Base-by-base conservation (phyloP, 2,888 invertebrate genomes). In the Calephelis perditalis region DNA sequence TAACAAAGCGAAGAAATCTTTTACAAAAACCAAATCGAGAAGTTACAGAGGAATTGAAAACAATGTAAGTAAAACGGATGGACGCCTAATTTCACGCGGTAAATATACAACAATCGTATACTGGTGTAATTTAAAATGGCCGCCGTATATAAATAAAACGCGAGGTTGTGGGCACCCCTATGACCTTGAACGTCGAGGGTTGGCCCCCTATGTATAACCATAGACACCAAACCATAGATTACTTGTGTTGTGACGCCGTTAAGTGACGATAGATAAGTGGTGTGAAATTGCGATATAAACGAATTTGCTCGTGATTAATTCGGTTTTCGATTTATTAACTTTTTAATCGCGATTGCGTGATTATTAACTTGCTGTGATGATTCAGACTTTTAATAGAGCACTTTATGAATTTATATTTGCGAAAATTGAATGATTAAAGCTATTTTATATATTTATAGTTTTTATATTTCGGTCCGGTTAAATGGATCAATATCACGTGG, bases 121-220 rank as follows among this genome's bases (percentile, higher is more conserved):
- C 58, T 62, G 61, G 65, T 68, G 68, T 70, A 69, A 68, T 70
- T 69, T 68, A 69, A 70, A 72, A 68, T 68, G 68, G 68, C 65
- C 56, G 64, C 64, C 58, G 56, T 61, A 69, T 69, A 70, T 70
- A 73, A 74, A 75, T 74, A 73, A 71, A 69, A 63, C 62, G 63
- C 68, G 69, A 71, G 68, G 65, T 67, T 62, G 64, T 69, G 71
- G 66, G 76, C 81, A 81, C 83, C 84, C 84, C 73, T 73, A 66
- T 71, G 82, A 82, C 84, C 84, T 84, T 84, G 84, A 73, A 65
- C 71, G 67, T 56, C 67, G 78, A 81, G 82, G 84, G 82, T 79
- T 77, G 77, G 72, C 73, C 81, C 82, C 82, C 59, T 52, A 37
- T 45, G 26, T 57, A 56, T 57, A 46, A 35, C 44, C 15, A 44